Evolutionary conservation across 2,888 invertebrate genomes (phyloP), one percentile per base, ranked within the genome.

Genomic region (Apotomis capreana): DNA sequence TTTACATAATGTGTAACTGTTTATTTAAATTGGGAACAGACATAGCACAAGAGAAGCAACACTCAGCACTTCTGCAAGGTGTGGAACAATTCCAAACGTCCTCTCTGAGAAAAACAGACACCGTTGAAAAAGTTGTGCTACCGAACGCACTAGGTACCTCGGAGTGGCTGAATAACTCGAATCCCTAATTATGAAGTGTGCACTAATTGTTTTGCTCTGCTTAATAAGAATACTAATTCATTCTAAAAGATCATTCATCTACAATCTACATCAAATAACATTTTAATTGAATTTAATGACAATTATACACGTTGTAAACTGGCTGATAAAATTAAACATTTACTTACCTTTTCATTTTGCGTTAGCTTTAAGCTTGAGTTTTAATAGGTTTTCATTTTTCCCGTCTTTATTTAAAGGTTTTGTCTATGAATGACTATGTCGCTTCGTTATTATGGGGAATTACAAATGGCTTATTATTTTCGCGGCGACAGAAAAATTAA

Each of bases 101-200:
- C 80, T 95, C 94, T 83, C 94, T 96, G 89, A 96, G 96, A 91
- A 95, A 96, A 86, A 96, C 96, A 65, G 95, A 96, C 84, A 97
- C 97, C 74, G 94, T 95, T 84, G 97, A 97, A 94, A 97, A 97
- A 94, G 95, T 95, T 83, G 94, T 97, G 78, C 95, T 97, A 82
- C 97, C 97, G 73, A 97, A 96, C 83, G 96, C 97, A 83, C 94
- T 97, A 96, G 97, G 97, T 97, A 95, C 84, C 83, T 69, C 75
- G 62, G 62, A 67, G 67, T 69, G 75, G 79, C 79, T 79, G 81
- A 67, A 67, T 68, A 60, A 63, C 8, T 64, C 5, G 37, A 49
- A 49, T 52, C 37, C 37, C 26, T 60, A 46, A 63, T 40, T 60
- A 55, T 12, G 40, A 55, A 52, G 40, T 26, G 61, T 69, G 68